These are phyloP conservation scores for Nephrotoma appendiculata DNA, from an alignment of 2,888 invertebrate species.

Conservation along the genomic window DNA sequence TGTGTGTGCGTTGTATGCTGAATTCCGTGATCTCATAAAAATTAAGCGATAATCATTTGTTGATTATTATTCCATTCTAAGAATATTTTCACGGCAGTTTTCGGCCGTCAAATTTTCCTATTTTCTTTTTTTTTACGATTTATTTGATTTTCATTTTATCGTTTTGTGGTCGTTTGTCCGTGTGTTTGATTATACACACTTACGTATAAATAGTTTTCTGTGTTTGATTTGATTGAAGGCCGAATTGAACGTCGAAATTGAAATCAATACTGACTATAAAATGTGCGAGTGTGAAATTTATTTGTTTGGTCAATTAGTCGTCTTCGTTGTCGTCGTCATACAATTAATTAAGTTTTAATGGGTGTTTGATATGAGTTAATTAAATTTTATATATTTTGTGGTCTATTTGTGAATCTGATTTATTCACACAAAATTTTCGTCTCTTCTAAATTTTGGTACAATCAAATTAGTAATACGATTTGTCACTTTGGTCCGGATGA, in stretches of 20 bases:
- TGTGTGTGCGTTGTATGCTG: neutral
- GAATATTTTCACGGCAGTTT: neutral
- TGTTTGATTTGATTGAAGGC: neutral
- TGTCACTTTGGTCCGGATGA: neutral
- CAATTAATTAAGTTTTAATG: neutral
- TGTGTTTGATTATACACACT: neutral
- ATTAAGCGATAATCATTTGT: neutral
- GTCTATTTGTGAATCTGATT: neutral
- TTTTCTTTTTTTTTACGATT: neutral
- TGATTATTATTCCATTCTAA: neutral
- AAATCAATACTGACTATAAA: neutral
- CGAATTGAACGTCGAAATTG: neutral
- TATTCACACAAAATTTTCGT: neutral
- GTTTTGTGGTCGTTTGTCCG: neutral
- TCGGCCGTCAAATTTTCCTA: neutral
- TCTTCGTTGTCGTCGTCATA: neutral
- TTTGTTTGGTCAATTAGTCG: neutral
- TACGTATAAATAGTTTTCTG: too few species aligned
- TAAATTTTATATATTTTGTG: neutral
- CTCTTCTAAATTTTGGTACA: neutral
- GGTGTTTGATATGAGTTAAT: neutral
- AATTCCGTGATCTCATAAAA: neutral
- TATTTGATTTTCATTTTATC: neutral
- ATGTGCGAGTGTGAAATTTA: neutral
- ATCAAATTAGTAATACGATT: neutral